Base-by-base conservation (phyloP, 1,140 invertebrate species). In the Bursaphelenchus mucronatus region DNA sequence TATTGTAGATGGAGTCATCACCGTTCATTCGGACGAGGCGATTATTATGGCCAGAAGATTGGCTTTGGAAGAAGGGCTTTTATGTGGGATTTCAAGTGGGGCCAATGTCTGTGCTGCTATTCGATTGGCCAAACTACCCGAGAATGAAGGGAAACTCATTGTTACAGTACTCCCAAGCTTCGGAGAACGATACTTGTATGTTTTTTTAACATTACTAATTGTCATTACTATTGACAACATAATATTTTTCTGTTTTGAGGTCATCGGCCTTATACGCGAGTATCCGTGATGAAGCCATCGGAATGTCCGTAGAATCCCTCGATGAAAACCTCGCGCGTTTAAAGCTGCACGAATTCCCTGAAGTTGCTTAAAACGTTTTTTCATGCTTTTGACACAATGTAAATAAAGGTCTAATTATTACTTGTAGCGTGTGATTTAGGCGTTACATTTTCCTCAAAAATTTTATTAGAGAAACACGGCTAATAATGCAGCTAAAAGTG, bases 131-230 rank as follows among this genome's bases (percentile, higher is more conserved):
- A 58, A 68, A 39, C 52, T 66, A 10, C 70, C 73, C 8, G 74
- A 65, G 49, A 78, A 72, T 64, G 75, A 66, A 43, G 71, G 69
- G 21, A 79, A 81, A 55, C 66, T 79, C 0, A 69, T 79, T 62
- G 77, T 81, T 5, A 79, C 77, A 39, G 76, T 79, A 8, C 56
- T 81, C 21, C 76, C 78, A 9, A 77, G 74, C 57, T 80, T 71
- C 52, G 77, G 77, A 45, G 77, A 79, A 66, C 73, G 77, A 21
- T 79, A 79, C 53, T 63, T 79, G 64, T 78, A 19, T 55, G 64
- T 43, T 44, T 44, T 52, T 46, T 50, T 63, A 46, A 39, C 11
- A 0, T 9, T 17, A 57, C 17, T 41, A 7, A 67, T 19, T 17
- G 8, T 43, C 67, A 52, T 8, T 47, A 39, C 41, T 70, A 51